phyloP scores from a whole-genome alignment of 2,888 invertebrate genomes.

The Dendrolimus pini region DNA sequence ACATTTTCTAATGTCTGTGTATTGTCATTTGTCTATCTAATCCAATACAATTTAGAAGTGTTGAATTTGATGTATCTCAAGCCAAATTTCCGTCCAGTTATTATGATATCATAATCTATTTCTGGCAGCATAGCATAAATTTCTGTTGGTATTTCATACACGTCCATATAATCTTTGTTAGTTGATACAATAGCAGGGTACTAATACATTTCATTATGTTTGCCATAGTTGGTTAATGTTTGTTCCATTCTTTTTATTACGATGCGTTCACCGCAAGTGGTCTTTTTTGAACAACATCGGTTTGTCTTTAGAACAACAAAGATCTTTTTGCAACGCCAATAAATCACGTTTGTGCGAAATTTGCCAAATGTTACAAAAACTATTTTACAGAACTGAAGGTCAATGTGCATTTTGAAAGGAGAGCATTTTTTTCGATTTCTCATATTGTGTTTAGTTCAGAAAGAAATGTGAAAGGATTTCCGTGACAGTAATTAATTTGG shows the following conservation, averaged over 20 bases:
- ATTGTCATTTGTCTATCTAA: too few relatives aligned
- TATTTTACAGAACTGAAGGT: constrained; percentile 50
- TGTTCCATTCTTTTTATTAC: constrained; percentile 35
- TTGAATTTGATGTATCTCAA: constrained; percentile 5
- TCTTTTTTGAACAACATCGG: constrained; percentile 52
- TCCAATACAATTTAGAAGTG: background rate
- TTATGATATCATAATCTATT: constrained; percentile 69
- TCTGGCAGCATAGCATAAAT: constrained; percentile 42
- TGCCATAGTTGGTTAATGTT: constrained; percentile 30
- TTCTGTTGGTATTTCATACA: constrained; percentile 39
- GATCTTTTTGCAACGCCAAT: constrained; percentile 38
- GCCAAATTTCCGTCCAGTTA: constrained; percentile 42
- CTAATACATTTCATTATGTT: constrained; percentile 45
- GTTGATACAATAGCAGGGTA: constrained; percentile 32
- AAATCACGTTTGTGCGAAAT: constrained; percentile 67
- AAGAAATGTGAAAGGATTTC: constrained; percentile 57
- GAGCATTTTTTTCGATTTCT: constrained; percentile 30
- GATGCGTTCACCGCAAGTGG: constrained; percentile 61
- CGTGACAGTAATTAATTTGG: constrained; percentile 64
- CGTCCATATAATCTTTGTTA: constrained; percentile 36
- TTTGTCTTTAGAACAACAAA: constrained; percentile 38
- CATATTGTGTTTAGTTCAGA: constrained; percentile 29
- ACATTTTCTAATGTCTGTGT: too few relatives aligned
- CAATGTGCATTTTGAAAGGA: constrained; percentile 42
- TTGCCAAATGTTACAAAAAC: constrained; percentile 63